Base-by-base conservation (phyloP, 2,113 vertebrate genomes). In the Patagioenas fasciata region DNA sequence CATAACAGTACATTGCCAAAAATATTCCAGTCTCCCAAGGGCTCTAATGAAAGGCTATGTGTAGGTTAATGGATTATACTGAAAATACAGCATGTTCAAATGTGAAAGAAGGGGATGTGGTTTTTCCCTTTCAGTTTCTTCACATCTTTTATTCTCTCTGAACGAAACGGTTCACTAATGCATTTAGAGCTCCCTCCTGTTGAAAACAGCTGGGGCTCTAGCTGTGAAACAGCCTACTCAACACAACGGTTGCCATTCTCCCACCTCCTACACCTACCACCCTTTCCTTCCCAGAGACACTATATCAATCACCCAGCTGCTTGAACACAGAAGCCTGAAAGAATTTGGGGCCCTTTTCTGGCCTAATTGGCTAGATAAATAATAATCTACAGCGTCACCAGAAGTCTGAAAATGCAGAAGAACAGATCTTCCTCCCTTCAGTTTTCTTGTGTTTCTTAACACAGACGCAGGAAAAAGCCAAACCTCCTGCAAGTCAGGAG, bases 1-100 rank as follows among this genome's bases (percentile, higher is more conserved):
- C 69, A 40, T 90, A 91, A 94, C 31, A 91, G 83, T 47, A 89
- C 54, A 81, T 65, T 94, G 69, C 85, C 85, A 94, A 96, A 96
- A 96, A 96, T 94, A 95, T 91, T 93, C 44, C 77, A 38, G 44
- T 65, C 91, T 95, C 95, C 88, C 72, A 65, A 93, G 88, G 93
- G 71, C 62, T 91, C 69, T 96, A 94, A 96, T 97, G 80, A 96
- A 96, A 97, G 91, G 61, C 80, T 94, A 57, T 19, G 73, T 72
- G 77, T 53, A 95, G 21, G 72, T 93, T 96, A 97, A 96, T 94
- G 90, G 95, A 88, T 94, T 96, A 91, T 75, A 94, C 34, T 96
- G 91, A 96, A 96, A 96, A 96, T 92, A 62, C 69, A 81, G 24
- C 2, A 1, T 82, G 85, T 79, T 97, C 80, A 79, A 90, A 95